Conservation (phyloP, 2,888 invertebrate species). For the Zonitis immaculata region DNA sequence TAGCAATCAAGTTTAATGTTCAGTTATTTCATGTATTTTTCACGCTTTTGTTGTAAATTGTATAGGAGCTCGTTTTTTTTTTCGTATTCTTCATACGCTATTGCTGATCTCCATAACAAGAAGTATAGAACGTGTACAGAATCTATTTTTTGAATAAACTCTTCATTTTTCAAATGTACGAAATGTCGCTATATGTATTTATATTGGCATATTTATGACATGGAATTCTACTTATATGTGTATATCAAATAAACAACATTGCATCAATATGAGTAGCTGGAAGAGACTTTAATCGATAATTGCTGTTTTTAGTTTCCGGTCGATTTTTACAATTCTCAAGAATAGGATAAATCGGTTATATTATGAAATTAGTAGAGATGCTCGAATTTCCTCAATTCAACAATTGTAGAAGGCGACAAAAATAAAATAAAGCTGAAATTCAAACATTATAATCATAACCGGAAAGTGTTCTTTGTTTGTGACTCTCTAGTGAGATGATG, state of each 20-base stretch:
- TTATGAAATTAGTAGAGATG: background rate
- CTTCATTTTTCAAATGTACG: background rate
- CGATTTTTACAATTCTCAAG: background rate
- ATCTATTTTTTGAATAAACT: background rate
- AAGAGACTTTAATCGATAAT: background rate
- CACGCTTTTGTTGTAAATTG: too few species aligned
- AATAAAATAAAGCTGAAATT: too few species aligned
- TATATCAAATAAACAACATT: background rate
- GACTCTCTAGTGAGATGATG: too few species aligned
- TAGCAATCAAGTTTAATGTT: too few species aligned
- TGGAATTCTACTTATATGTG: background rate
- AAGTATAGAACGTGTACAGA: background rate
- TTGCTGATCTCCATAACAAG: background rate
- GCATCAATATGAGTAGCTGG: background rate
- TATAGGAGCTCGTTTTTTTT: too few species aligned
- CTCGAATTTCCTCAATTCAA: background rate
- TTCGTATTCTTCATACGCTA: background rate
- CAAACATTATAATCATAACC: too few species aligned
- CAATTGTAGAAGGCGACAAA: too few species aligned
- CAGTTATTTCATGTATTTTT: background rate
- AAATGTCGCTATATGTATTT: background rate
- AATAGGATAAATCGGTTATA: too few species aligned
- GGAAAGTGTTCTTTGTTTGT: too few species aligned
- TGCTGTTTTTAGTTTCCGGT: background rate
- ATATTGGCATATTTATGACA: background rate